Base-by-base conservation (phyloP, 2,113 vertebrate species). In the Nothobranchius kuhntae region DNA sequence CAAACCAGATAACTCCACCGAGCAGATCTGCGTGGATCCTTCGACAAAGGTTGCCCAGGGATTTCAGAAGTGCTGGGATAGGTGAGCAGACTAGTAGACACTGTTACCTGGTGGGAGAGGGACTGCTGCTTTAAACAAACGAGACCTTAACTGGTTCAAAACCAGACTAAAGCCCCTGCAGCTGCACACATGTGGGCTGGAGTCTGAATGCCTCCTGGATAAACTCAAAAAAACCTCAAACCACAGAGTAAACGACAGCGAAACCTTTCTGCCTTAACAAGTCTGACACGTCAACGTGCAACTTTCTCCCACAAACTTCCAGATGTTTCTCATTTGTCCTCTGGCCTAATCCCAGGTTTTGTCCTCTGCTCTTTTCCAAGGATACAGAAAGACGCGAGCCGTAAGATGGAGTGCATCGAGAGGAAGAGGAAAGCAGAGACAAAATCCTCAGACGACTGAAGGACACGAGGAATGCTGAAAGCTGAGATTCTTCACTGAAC, bases 21-120 rank as follows among this genome's bases (percentile, higher is more conserved):
- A 52, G 0, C 3, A n/a, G n/a, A 0, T 54, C 54, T 94, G 93
- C 35, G 13, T 94, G 12, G 64, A 73, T 58, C 67, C 85, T 2
- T 45, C 42, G 0, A 66, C 67, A 1, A 58, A 6, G 24, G 50
- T 86, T 64, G 89, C 68, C 48, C 62, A 40, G 26, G 55, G 51
- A 8, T 81, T 91, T 30, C 4, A 84, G 10, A 57, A 2, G 3
- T 93, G 92, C 81, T 94, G 93, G 93, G 65, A 85, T n/a, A 89
- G 66, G 93, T 92, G 79, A 68, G 53, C 10, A 13, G 1, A 47
- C 46, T 4, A 5, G 10, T 42, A 53, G 48, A 7, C 1, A 44
- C 6, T 1, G 10, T 26, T 9, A 46, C 44, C 21, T 30, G 30
- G 30, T 3, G 30, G 30, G 30, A 0, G 30, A 4, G 30, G 2